Base-by-base conservation (phyloP, 1,140 invertebrate species). In the Zophobas atratus region DNA sequence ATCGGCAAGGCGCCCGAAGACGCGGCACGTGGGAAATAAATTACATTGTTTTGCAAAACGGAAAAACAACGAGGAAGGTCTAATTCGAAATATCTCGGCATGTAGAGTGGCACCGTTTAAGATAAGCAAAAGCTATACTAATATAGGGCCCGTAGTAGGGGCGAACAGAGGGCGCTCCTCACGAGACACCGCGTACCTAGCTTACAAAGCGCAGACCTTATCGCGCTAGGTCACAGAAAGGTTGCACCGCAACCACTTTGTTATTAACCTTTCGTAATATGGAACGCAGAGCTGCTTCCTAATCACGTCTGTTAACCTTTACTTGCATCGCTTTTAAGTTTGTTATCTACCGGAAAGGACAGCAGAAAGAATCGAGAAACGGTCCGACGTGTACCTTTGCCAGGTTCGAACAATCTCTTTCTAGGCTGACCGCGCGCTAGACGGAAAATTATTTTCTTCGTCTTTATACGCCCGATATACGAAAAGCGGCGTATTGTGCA, bases 251-350 rank as follows among this genome's bases (percentile, higher is more conserved):
- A 80, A 78, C 79, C 76, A 80, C 73, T 80, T 80, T 78, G 79
- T 79, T 80, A 80, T 80, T 80, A 80, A 80, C 79, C 79, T 80
- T 80, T 80, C 77, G 74, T 78, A 80, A 63, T 60, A 73, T 38
- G 46, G 67, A 46, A 74, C 70, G 36, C 43, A 79, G 57, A 70
- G 49, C 75, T 77, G 70, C 71, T 73, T 77, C 78, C 78, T 79
- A 79, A 79, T 79, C 78, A 77, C 75, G 78, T 77, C 75, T 79
- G 76, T 77, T 79, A 79, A 79, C 78, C 78, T 79, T 79, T 79
- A 53, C 51, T 43, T 76, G 70, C 49, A 76, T 70, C 38, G 57
- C 75, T 75, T 67, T 46, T 77, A 71, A 63, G 57, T 51, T 51
- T 4, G 49, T 51, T 4, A 51, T 20, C 20, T 20, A 20, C 20